These are phyloP conservation scores for Xanthorhoe spadicearia DNA, from an alignment of 2,888 invertebrate genomes.

Conservation along the genomic window DNA sequence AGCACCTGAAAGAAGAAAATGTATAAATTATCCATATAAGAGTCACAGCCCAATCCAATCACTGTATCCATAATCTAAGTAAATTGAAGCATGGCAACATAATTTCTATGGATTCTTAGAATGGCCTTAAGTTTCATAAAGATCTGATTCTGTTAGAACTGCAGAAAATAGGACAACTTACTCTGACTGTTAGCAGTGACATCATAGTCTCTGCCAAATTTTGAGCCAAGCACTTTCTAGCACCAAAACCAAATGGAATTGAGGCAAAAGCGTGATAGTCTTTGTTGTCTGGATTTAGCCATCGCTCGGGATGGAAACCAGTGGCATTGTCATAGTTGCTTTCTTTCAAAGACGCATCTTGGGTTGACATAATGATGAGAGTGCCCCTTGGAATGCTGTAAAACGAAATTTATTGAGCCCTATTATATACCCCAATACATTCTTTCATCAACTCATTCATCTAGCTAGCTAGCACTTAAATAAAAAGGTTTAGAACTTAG, in stretches of 20 bases:
- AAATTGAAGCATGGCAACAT: too few relatives aligned
- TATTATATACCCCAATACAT: too few relatives aligned
- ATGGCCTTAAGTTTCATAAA: too few relatives aligned
- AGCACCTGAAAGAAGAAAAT: slow-evolving; percentile 77
- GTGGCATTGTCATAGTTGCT: slow-evolving; percentile 87
- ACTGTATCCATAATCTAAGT: too few relatives aligned
- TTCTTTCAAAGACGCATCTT: slow-evolving; percentile 85
- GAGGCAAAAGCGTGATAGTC: slow-evolving; percentile 83
- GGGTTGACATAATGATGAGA: slow-evolving; percentile 87
- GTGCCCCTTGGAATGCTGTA: slow-evolving; percentile 84
- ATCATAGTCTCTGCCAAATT: slow-evolving; percentile 86
- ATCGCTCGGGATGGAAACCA: slow-evolving; percentile 86
- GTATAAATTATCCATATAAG: too few relatives aligned
- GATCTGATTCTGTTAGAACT: too few relatives aligned
- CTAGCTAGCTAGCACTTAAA: too few relatives aligned
- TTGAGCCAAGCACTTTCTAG: slow-evolving; percentile 86
- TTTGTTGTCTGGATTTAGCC: slow-evolving; percentile 75
- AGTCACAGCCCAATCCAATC: too few relatives aligned
- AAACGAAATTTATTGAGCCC: too few relatives aligned
- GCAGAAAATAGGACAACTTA: slow-evolving; percentile 49
- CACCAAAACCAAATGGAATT: slow-evolving; percentile 87
- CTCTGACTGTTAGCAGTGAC: slow-evolving; percentile 83
- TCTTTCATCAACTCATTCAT: too few relatives aligned
- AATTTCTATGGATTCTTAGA: too few relatives aligned
- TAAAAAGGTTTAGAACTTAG: too few relatives aligned